A percentile compares a stretch with the other conserved stretches of the same genome.
phyloP scores from a whole-genome alignment of 2,797 vertebrate species.

The Brachyrhaphis roseni region DNA sequence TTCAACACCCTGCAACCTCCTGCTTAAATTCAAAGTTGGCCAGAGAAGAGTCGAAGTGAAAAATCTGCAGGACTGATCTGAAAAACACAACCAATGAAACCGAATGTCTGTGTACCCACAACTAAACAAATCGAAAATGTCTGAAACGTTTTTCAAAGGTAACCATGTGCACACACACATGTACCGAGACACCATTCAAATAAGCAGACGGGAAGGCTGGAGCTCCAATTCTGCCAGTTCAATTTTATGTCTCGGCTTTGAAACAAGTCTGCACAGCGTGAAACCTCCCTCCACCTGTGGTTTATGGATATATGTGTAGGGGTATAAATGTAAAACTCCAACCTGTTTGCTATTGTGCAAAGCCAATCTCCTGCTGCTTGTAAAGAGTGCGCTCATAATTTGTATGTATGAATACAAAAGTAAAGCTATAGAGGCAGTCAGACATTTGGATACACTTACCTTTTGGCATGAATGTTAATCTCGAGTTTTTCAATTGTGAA shows the following conservation, averaged over 20 bases:
- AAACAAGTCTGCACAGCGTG: conserved; percentile 74
- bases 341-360: conserved; percentile 67
- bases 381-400: conserved; percentile 33
- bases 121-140: conserved; percentile 31
- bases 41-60: conserved; percentile 25
- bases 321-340: conserved; percentile 56
- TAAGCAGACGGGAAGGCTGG: conserved; percentile 59
- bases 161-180: conserved; percentile 27
- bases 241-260: conserved; percentile 76
- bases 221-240: conserved; percentile 67
- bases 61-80: conserved; percentile 46
- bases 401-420: neutral
- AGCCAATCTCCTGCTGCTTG: conserved; percentile 59
- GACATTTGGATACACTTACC: neutral
- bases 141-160: conserved; percentile 36
- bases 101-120: conserved; percentile 23
- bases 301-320: conserved; percentile 20
- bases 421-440: neutral
- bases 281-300: conserved; percentile 61
- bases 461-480: neutral
- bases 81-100: conserved; percentile 41
- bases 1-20: conserved; percentile 61
- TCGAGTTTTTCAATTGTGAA: neutral
- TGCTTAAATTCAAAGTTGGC: conserved; percentile 54
- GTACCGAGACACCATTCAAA: conserved; percentile 22